These are phyloP conservation scores for Phenganax subtilis DNA, from an alignment of 92 coral and sea anemone species.

Conservation along the genomic window DNA sequence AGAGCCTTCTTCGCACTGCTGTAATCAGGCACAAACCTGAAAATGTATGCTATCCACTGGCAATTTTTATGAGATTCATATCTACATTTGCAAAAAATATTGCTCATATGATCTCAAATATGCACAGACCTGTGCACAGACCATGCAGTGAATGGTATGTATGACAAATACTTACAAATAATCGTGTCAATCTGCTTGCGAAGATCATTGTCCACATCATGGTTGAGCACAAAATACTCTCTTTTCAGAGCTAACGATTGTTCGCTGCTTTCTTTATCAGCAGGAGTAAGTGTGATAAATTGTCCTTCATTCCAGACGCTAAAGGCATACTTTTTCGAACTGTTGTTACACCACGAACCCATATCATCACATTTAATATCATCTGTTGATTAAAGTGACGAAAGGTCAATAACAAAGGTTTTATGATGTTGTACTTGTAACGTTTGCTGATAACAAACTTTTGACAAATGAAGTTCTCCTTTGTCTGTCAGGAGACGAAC, in stretches of 20 bases:
- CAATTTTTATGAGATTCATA: neutral
- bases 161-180: conserved; percentile 23
- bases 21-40: conserved; percentile 7
- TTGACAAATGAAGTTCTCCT: conserved; percentile 30
- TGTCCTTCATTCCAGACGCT: conserved; percentile 32
- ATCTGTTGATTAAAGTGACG: conserved; percentile 44
- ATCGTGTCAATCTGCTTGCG: conserved; percentile 46
- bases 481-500: conserved; percentile 3
- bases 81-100: neutral
- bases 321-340: conserved; percentile 40
- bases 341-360: conserved; percentile 54
- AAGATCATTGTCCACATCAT: conserved; percentile 39
- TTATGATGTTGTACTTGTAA: conserved; percentile 44
- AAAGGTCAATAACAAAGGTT: conserved; percentile 49
- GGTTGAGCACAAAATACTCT: conserved; percentile 45
- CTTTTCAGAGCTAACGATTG: conserved; percentile 41
- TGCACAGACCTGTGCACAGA: neutral
- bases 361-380: conserved; percentile 55
- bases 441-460: conserved; percentile 46
- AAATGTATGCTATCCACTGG: neutral
- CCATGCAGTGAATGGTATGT: neutral
- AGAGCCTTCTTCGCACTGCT: neutral
- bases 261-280: conserved; percentile 9
- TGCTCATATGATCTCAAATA: neutral
- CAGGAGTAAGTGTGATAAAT: conserved; percentile 20